These are phyloP conservation scores for Uria lomvia DNA, from an alignment of 2,113 vertebrate genomes.

Conservation along the genomic window DNA sequence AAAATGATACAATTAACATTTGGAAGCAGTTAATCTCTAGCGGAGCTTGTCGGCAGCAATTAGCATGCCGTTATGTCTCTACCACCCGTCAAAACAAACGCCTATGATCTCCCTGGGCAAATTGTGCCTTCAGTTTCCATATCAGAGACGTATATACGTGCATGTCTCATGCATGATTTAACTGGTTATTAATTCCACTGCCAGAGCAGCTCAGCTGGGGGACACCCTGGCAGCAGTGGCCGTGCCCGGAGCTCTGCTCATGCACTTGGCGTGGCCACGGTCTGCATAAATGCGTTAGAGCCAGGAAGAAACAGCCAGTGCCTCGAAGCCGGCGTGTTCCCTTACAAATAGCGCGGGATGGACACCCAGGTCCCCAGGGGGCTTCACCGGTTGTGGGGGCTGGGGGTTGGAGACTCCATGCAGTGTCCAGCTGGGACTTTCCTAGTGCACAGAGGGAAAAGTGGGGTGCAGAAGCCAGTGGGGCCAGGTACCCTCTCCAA, in stretches of 20 bases:
- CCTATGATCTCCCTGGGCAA: background rate
- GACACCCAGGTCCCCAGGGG: background rate
- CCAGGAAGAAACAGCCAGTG: background rate
- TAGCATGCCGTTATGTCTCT: background rate
- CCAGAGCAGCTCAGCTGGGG: background rate
- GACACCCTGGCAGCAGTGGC: background rate
- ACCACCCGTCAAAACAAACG: background rate
- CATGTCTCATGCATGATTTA: background rate
- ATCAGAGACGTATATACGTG: background rate
- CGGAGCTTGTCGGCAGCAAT: background rate
- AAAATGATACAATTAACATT: background rate
- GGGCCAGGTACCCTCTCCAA: background rate
- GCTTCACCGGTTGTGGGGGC: background rate
- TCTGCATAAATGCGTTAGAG: fast-evolving
- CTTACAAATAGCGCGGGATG: background rate
- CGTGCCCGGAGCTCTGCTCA: fast-evolving
- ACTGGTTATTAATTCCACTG: background rate
- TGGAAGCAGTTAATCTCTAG: background rate
- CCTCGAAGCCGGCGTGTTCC: background rate
- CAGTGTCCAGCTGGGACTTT: background rate
- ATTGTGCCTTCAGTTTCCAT: background rate
- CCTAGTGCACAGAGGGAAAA: background rate
- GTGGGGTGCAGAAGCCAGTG: background rate
- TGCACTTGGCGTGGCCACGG: background rate
- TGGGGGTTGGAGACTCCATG: background rate